phyloP scores from a whole-genome alignment of 2,888 invertebrate species.

The Phaonia tiefii region DNA sequence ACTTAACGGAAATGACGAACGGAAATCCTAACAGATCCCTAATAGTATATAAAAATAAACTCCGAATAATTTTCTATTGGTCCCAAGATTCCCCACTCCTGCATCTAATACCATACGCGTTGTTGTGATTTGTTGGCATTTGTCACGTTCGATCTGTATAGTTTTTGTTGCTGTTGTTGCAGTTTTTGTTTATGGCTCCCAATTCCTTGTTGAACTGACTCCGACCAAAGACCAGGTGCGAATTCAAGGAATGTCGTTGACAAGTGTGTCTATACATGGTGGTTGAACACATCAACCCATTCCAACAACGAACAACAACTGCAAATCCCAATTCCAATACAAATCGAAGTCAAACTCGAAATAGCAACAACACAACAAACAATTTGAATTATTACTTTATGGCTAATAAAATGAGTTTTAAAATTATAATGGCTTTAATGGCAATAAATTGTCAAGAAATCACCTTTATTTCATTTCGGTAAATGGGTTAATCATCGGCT shows the following conservation, averaged over 20 bases:
- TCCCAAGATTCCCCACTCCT: constrained; percentile 29
- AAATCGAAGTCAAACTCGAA: background rate
- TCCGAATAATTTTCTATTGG: too few species aligned
- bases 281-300: constrained; percentile 56
- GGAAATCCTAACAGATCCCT: too few species aligned
- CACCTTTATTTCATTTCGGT: constrained; percentile 25
- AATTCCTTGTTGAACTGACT: constrained; percentile 20
- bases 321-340: too few species aligned
- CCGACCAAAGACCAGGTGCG: constrained; percentile 60
- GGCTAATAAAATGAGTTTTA: constrained; percentile 42
- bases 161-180: too few species aligned
- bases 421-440: constrained; percentile 43
- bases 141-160: constrained; percentile 61
- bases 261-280: constrained; percentile 67
- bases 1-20: too few species aligned
- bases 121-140: constrained; percentile 64
- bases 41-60: too few species aligned
- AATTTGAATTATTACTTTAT: constrained; percentile 59
- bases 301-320: constrained; percentile 20
- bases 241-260: constrained; percentile 66
- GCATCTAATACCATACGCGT: constrained; percentile 48
- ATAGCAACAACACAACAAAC: constrained; percentile 6
- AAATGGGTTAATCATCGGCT: constrained; percentile 44
- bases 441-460: constrained; percentile 45
- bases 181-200: constrained; percentile 48